These are phyloP conservation scores for Symphodus melops DNA, from an alignment of 2,113 vertebrate species.

Conservation along the genomic window DNA sequence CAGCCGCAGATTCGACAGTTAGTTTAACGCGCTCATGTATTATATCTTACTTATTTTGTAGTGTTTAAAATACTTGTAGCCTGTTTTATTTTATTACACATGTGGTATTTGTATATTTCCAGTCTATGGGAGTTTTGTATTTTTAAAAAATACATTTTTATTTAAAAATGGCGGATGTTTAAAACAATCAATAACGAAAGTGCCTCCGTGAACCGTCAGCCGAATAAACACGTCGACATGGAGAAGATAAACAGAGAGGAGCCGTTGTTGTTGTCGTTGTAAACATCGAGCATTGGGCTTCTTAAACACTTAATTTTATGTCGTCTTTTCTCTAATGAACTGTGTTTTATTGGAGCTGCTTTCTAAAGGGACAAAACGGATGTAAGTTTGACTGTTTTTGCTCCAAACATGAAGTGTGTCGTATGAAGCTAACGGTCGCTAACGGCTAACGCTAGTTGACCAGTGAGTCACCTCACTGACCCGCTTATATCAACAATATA, in stretches of 20 bases:
- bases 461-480: slow-evolving; percentile 12
- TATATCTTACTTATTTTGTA: neutral
- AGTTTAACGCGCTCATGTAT: neutral
- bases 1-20: slow-evolving; percentile 57
- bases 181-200: slow-evolving; percentile 55
- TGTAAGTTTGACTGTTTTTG: slow-evolving; percentile 64
- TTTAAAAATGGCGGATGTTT: too few relatives aligned
- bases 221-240: slow-evolving; percentile 75
- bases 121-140: too few relatives aligned
- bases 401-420: slow-evolving; percentile 48
- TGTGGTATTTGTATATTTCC: too few relatives aligned
- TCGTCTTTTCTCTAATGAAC: neutral
- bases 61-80: neutral
- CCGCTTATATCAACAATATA: neutral
- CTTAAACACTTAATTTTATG: neutral
- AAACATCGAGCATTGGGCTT: neutral
- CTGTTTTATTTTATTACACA: neutral
- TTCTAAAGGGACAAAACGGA: slow-evolving; percentile 31
- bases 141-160: neutral
- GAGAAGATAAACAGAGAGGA: slow-evolving; percentile 81
- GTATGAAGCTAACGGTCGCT: slow-evolving; percentile 1
- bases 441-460: neutral
- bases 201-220: slow-evolving; percentile 17
- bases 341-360: neutral
- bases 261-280: slow-evolving; percentile 39